phyloP scores from a whole-genome alignment of 1,140 invertebrate species.

The Pogonus chalceus region DNA sequence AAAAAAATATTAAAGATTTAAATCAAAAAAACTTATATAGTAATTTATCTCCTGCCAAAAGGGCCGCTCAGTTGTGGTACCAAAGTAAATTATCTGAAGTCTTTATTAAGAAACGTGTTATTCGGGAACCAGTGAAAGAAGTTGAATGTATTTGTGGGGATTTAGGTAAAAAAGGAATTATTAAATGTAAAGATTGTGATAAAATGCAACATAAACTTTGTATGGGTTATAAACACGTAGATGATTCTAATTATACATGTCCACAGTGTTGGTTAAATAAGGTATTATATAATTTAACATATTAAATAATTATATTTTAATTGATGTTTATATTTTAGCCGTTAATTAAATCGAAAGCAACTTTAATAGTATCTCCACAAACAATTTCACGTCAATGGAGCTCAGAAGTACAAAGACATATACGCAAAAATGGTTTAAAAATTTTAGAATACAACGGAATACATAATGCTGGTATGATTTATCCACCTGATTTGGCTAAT shows the following conservation, averaged over 20 bases:
- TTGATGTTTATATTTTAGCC: slow-evolving; percentile 24
- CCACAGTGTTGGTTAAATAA: slow-evolving; percentile 50
- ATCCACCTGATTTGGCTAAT: slow-evolving; percentile 50
- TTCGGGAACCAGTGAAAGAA: slow-evolving; percentile 10
- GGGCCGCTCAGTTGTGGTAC: slow-evolving; percentile 24
- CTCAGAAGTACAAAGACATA: slow-evolving; percentile 60
- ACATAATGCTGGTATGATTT: slow-evolving; percentile 47
- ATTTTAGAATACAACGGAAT: slow-evolving; percentile 49
- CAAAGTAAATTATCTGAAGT: slow-evolving; percentile 18
- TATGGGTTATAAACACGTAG: slow-evolving; percentile 40
- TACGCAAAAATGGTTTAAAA: slow-evolving; percentile 41
- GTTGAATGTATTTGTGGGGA: slow-evolving; percentile 33
- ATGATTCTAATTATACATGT: slow-evolving; percentile 44
- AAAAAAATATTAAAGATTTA: slow-evolving; percentile 10
- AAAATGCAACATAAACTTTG: slow-evolving; percentile 51
- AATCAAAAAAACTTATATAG: slow-evolving; percentile 10
- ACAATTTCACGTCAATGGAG: slow-evolving; percentile 63
- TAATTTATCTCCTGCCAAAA: slow-evolving; percentile 12
- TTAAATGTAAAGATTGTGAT: slow-evolving; percentile 45
- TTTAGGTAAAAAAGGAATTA: slow-evolving; percentile 22
- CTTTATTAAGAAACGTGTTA: background rate
- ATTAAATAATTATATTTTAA: background rate
- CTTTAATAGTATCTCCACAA: slow-evolving; percentile 63
- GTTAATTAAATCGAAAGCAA: slow-evolving; percentile 47
- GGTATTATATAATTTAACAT: slow-evolving; percentile 13